Evolutionary conservation across 2,888 invertebrate genomes (phyloP).

Genomic region (Tribolium freemani): DNA sequence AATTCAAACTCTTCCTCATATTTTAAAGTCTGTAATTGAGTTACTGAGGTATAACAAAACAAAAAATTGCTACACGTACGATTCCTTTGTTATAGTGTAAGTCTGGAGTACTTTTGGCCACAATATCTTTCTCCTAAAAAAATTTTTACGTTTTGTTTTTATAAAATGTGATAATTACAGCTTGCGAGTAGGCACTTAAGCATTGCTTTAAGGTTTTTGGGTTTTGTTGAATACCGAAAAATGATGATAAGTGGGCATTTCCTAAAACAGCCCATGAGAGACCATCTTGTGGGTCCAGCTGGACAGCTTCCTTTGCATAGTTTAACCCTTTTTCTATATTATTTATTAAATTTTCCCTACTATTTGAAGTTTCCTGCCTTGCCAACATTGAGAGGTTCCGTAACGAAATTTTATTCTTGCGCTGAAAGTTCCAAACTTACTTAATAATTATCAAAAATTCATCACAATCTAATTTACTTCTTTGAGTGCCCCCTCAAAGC

Average conservation of each 20-base stretch:
- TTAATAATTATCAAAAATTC: no score
- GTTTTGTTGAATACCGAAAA: constrained; percentile 82
- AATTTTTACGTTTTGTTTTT: neutral
- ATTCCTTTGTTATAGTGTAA: constrained; percentile 88
- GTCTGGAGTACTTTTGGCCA: constrained; percentile 82
- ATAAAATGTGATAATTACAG: constrained; percentile 68
- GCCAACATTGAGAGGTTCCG: constrained; percentile 86
- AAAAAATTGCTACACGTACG: constrained; percentile 71
- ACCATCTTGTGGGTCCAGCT: constrained; percentile 83
- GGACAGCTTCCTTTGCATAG: constrained; percentile 86
- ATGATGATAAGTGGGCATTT: constrained; percentile 86
- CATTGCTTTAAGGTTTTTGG: constrained; percentile 79
- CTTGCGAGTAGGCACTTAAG: constrained; percentile 86
- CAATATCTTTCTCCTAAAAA: constrained; percentile 75
- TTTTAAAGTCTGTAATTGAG: constrained; percentile 75
- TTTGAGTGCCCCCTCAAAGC: constrained; percentile 83
- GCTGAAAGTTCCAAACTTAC: constrained; percentile 5
- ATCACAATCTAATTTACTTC: constrained; percentile 69
- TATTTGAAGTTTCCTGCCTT: constrained; percentile 74
- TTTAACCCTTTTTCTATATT: constrained; percentile 81
- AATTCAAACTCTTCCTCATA: constrained; percentile 83
- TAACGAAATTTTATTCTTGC: constrained; percentile 80
- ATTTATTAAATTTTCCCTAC: constrained; percentile 71
- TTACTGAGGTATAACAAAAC: constrained; percentile 17
- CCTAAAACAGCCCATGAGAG: constrained; percentile 88